Conservation (phyloP, 1,140 invertebrate genomes). For the Andrena cerasifolii region DNA sequence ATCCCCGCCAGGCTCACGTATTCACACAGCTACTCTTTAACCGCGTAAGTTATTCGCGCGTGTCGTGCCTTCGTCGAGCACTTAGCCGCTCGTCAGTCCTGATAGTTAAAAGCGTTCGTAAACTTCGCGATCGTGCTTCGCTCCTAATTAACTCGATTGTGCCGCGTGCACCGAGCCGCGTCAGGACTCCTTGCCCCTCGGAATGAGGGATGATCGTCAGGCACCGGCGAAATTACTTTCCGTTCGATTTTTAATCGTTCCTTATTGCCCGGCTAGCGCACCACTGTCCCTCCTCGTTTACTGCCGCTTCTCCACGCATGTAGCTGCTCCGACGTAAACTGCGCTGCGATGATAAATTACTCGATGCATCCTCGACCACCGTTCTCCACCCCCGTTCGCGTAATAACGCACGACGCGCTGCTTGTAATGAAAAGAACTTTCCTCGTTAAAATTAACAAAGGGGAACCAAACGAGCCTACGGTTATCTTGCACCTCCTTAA, state of each 20-base stretch:
- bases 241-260: not conserved
- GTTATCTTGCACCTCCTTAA: conserved; percentile 26
- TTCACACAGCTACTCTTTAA: too few relatives aligned
- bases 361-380: not conserved
- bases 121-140: not conserved
- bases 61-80: not conserved
- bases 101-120: not conserved
- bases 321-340: not conserved
- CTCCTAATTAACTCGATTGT: conserved; percentile 11
- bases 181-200: not conserved
- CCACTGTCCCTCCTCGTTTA: not conserved
- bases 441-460: conserved; percentile 48
- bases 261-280: too few relatives aligned
- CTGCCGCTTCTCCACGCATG: not conserved
- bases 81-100: not conserved
- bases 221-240: not conserved
- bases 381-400: not conserved
- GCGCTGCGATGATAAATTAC: conserved; percentile 33
- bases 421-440: not conserved
- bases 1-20: too few relatives aligned
- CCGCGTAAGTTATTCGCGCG: not conserved
- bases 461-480: not conserved
- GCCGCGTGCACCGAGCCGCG: not conserved
- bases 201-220: not conserved
- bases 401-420: conserved; percentile 24